Conservation (phyloP, 2,888 invertebrate genomes). For the Plutella xylostella region DNA sequence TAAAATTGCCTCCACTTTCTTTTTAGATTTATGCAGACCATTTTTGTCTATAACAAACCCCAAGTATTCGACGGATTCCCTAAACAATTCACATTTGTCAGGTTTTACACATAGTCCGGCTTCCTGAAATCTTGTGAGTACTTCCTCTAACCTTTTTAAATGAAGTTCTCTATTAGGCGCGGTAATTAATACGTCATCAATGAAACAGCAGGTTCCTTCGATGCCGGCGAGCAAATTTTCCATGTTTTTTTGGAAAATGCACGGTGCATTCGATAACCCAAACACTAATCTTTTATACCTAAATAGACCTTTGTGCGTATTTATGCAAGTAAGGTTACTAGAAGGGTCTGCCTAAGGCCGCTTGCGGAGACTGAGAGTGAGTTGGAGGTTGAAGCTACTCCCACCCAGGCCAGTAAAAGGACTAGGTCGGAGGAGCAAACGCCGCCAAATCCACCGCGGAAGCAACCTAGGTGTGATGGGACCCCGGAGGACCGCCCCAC, state of each 20-base stretch:
- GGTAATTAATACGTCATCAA: background rate
- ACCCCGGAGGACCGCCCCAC: too few species aligned
- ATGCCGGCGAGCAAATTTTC: background rate
- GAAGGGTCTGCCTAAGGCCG: too few species aligned
- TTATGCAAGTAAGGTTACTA: too few species aligned
- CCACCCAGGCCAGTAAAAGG: too few species aligned
- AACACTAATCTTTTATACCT: slow-evolving; percentile 9
- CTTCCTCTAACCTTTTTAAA: slow-evolving; percentile 5
- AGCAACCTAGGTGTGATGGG: too few species aligned
- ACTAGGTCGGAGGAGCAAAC: too few species aligned
- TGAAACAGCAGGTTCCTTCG: background rate
- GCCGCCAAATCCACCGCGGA: too few species aligned
- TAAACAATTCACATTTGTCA: too few species aligned
- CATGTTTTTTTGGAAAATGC: slow-evolving; percentile 9
- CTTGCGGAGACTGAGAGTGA: too few species aligned
- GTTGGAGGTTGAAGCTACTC: too few species aligned
- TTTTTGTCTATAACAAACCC: slow-evolving; percentile 13
- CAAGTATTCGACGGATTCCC: slow-evolving; percentile 14
- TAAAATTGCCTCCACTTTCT: slow-evolving; percentile 12
- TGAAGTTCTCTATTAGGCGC: background rate
- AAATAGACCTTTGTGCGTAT: slow-evolving; percentile 15
- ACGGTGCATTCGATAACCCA: too few species aligned
- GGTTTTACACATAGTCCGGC: slow-evolving; percentile 11
- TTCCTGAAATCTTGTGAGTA: slow-evolving; percentile 8
- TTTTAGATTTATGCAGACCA: slow-evolving; percentile 9